Evolutionary conservation across 2,797 vertebrate genomes (phyloP).

Genomic region (Dallia pectoralis): DNA sequence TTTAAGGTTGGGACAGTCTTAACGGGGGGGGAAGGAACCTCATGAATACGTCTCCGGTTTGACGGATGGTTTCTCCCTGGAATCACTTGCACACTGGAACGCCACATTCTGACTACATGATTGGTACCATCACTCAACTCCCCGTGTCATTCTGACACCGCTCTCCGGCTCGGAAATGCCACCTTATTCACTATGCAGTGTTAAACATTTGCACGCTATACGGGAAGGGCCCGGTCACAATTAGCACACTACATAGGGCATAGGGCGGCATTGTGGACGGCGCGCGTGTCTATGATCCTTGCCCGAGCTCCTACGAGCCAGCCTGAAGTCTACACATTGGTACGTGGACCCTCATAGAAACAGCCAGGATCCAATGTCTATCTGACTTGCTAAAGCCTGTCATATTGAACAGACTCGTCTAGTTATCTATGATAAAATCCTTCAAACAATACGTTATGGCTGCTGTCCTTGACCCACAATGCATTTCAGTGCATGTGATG

Average conservation of each 20-base stretch:
- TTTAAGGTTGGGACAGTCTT: slow-evolving; percentile 58
- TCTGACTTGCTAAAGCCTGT: slow-evolving; percentile 55
- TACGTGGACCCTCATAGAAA: slow-evolving; percentile 44
- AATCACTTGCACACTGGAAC: slow-evolving; percentile 53
- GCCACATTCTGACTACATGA: slow-evolving; percentile 55
- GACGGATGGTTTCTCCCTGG: slow-evolving; percentile 60
- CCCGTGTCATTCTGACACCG: slow-evolving; percentile 51
- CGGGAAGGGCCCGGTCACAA: neutral
- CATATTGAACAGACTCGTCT: slow-evolving; percentile 51
- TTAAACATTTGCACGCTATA: slow-evolving; percentile 1
- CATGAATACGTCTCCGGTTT: slow-evolving; percentile 46
- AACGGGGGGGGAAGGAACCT: slow-evolving; percentile 32
- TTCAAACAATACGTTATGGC: slow-evolving; percentile 67
- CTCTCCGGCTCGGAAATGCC: slow-evolving; percentile 13
- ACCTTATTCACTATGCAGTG: neutral
- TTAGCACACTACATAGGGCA: neutral
- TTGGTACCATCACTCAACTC: slow-evolving; percentile 51
- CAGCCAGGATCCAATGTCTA: slow-evolving; percentile 43
- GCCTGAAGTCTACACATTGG: slow-evolving; percentile 38
- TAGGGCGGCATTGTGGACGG: neutral
- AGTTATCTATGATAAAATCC: slow-evolving; percentile 53
- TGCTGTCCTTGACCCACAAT: slow-evolving; percentile 58
- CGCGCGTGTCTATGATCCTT: slow-evolving; percentile 22
- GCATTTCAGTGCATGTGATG: slow-evolving; percentile 50
- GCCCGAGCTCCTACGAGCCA: slow-evolving; percentile 36